phyloP scores from a whole-genome alignment of 2,888 invertebrate species.

The Linnaemya tessellans region DNA sequence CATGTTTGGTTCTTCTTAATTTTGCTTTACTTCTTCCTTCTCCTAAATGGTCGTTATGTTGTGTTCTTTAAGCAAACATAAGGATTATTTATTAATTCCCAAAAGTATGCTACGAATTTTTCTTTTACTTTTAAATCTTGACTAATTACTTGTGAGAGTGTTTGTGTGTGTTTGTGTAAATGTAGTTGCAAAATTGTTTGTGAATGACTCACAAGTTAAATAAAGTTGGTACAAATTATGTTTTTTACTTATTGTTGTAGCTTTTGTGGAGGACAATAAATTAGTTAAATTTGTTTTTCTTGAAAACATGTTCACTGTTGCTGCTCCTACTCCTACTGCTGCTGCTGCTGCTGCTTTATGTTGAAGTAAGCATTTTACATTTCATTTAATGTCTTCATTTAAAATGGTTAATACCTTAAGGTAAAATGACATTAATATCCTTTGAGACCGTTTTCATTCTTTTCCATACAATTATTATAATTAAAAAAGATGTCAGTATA shows the following conservation, averaged over 20 bases:
- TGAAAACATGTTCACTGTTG: background rate
- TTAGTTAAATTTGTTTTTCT: slow-evolving; percentile 24
- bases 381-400: slow-evolving; percentile 47
- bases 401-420: slow-evolving; percentile 49
- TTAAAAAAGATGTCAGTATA: slow-evolving; percentile 49
- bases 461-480: slow-evolving; percentile 22
- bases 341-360: background rate
- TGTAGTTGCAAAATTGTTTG: background rate
- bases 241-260: slow-evolving; percentile 12
- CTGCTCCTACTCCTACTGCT: too few species aligned
- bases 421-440: slow-evolving; percentile 23
- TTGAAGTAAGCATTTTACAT: slow-evolving; percentile 11
- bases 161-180: background rate
- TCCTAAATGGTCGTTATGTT: slow-evolving; percentile 33
- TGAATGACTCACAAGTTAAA: slow-evolving; percentile 18
- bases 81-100: slow-evolving; percentile 63
- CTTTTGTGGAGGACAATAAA: slow-evolving; percentile 41
- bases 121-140: slow-evolving; percentile 50
- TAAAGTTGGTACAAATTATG: background rate
- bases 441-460: slow-evolving; percentile 27
- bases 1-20: slow-evolving; percentile 66
- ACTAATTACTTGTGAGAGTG: slow-evolving; percentile 50
- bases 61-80: slow-evolving; percentile 21
- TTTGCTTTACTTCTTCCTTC: slow-evolving; percentile 14
- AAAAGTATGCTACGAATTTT: slow-evolving; percentile 52